Evolutionary conservation across 2,888 invertebrate genomes (phyloP).

Genomic region (Acleris laterana): DNA sequence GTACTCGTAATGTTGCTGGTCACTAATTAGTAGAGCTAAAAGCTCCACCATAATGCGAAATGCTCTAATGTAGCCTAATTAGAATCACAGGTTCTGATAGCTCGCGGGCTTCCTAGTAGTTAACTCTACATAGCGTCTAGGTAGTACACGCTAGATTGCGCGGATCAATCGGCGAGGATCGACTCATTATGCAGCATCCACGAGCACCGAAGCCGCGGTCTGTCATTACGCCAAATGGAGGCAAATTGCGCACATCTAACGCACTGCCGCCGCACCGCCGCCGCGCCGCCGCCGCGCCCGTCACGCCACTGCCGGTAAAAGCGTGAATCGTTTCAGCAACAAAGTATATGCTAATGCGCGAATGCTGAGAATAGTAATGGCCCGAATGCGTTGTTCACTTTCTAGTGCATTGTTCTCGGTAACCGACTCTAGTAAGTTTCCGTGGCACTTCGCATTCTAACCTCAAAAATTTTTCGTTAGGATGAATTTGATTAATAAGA

Average conservation of each 20-base stretch:
- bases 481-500: too few relatives aligned
- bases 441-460: neutral
- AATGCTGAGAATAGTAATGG: slow-evolving; percentile 31
- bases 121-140: slow-evolving; percentile 19
- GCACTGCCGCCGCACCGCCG: slow-evolving; percentile 60
- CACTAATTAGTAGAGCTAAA: slow-evolving; percentile 18
- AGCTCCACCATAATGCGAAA: slow-evolving; percentile 12
- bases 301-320: slow-evolving; percentile 69
- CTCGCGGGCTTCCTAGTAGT: slow-evolving; percentile 34
- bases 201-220: slow-evolving; percentile 62
- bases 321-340: slow-evolving; percentile 61
- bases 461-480: too few relatives aligned
- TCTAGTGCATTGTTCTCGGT: slow-evolving; percentile 18
- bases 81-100: slow-evolving; percentile 30
- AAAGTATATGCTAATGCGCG: slow-evolving; percentile 64
- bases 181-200: slow-evolving; percentile 80
- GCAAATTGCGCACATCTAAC: slow-evolving; percentile 82
- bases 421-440: neutral
- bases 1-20: neutral
- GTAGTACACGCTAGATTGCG: slow-evolving; percentile 41
- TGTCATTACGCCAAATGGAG: slow-evolving; percentile 82
- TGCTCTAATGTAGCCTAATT: slow-evolving; percentile 35
- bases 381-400: slow-evolving; percentile 14
- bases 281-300: slow-evolving; percentile 56
- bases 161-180: slow-evolving; percentile 72